Conservation (phyloP, 2,113 vertebrate genomes). For the Lamprologus sp. region DNA sequence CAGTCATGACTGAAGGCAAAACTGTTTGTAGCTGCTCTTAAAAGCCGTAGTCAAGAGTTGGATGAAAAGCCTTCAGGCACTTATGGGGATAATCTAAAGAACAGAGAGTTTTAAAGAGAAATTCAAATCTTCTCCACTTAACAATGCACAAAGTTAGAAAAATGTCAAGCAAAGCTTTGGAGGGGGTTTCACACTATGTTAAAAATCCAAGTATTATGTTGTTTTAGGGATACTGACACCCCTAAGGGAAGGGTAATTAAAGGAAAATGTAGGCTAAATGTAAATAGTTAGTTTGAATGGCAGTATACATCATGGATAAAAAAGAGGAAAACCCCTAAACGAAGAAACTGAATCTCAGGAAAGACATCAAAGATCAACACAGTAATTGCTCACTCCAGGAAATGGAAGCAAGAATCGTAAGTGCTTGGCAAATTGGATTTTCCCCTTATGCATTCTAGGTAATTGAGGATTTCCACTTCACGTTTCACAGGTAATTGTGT, state of each 20-base stretch:
- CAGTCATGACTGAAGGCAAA: neutral
- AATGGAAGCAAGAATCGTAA: slow-evolving; percentile 6
- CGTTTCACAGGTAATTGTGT: slow-evolving; percentile 1
- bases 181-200: neutral
- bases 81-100: neutral
- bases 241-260: neutral
- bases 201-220: neutral
- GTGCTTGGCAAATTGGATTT: neutral
- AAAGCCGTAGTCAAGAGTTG: neutral
- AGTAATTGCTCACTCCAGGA: neutral
- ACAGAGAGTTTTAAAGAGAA: neutral
- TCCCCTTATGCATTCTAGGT: slow-evolving; percentile 13
- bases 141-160: neutral
- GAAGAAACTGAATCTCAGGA: neutral
- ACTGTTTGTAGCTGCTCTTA: neutral
- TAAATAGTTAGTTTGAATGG: neutral
- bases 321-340: neutral
- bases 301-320: neutral
- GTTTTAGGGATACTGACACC: neutral
- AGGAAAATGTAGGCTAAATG: neutral
- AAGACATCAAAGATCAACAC: neutral
- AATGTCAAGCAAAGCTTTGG: neutral
- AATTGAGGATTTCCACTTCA: slow-evolving; percentile 30
- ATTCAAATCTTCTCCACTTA: neutral
- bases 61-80: neutral